Percentiles rank a stretch among this genome's conserved stretches.
Conservation (phyloP, 2,113 vertebrate genomes). For the Campylomormyrus tamandua region DNA sequence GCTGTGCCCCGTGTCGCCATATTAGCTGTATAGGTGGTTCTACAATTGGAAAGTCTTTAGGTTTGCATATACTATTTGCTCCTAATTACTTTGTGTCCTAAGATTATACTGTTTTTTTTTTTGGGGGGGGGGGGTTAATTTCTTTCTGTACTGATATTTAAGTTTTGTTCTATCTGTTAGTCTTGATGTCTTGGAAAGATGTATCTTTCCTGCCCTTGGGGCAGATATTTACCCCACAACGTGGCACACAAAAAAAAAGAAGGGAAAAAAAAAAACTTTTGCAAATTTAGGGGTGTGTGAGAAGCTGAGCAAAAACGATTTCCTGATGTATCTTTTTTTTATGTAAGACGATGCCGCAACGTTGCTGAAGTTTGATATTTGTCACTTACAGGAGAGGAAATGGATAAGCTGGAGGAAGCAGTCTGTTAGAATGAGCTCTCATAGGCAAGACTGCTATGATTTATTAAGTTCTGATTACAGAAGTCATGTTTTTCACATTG, state of each 20-base stretch:
- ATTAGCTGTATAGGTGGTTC: not conserved
- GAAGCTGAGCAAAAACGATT: not conserved
- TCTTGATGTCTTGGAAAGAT: not conserved
- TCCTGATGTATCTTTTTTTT: not conserved
- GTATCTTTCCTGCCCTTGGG: not conserved
- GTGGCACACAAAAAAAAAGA: not conserved
- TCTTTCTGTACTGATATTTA: not conserved
- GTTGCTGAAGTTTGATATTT: not conserved
- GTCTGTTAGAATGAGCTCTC: not conserved
- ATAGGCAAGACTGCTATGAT: not conserved
- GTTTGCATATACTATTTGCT: not conserved
- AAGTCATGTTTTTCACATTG: not conserved
- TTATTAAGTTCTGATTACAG: not conserved
- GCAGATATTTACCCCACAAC: not conserved
- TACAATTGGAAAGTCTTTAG: not conserved
- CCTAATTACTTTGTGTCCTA: not conserved
- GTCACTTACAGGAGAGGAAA: not conserved
- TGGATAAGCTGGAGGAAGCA: not conserved
- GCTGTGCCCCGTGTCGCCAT: not conserved
- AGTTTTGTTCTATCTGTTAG: not conserved
- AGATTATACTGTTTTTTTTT: not conserved
- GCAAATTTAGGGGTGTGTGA: not conserved
- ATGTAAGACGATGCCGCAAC: not conserved
- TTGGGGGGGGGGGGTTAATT: not conserved
- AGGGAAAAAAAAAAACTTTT: not conserved